Base-by-base conservation (phyloP, 92 coral and sea anemone genomes). In the Phenganax marumi region DNA sequence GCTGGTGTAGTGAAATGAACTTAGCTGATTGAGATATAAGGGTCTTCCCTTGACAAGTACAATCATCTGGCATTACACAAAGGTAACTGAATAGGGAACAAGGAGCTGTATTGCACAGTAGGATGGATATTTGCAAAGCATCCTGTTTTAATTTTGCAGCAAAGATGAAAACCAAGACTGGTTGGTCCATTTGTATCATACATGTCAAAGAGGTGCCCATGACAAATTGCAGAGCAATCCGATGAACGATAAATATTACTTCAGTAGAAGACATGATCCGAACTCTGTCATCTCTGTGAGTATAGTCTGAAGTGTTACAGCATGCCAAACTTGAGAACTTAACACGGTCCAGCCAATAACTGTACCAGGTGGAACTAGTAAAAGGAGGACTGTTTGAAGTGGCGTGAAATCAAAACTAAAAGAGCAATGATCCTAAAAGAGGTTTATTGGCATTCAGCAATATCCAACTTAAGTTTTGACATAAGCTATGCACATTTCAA, bases 91-190 rank as follows among this genome's bases (percentile, higher is more conserved):
- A 33, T 33, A 33, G 43, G 43, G 43, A 33, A 56, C 60, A 33
- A 33, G 43, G 43, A 33, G 43, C 13, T 50, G 22, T n/a, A 43
- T 0, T 16, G 52, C 11, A 52, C 65, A 19, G 10, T 5, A 33
- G 43, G 5, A 5, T 33, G 2, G 43, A 33, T 3, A 62, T 8
- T 49, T 33, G 50, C 8, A 25, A 47, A n/a, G 9, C 46, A 18
- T 62, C 49, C 16, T 17, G 69, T 55, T 24, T 57, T 52, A 50
- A 53, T 12, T 54, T 81, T 85, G 43, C 83, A 94, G 98, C 68
- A 94, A 92, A 82, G 97, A 94, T 26, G 58, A 85, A 46, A 90
- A 87, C 76, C 84, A 64, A 43, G 97, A 94, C 84, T 94, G 98
- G 98, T 77, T 94, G 76, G 79, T 87, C 25, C 90, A 92, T 71